Base-by-base conservation (phyloP, 1,140 invertebrate species). In the Goniozus legneri region DNA sequence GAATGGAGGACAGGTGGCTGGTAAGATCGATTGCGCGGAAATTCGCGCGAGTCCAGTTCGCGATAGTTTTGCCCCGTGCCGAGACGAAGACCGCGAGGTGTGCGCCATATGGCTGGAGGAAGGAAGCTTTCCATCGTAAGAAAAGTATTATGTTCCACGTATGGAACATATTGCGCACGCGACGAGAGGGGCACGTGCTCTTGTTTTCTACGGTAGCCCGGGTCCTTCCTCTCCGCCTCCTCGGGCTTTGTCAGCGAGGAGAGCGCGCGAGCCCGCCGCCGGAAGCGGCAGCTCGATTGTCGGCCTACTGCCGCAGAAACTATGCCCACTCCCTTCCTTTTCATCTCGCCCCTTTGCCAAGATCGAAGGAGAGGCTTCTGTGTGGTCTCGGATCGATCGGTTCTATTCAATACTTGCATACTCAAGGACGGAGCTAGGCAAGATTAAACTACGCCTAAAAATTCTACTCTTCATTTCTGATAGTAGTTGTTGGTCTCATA, bases 211-310 rank as follows among this genome's bases (percentile, higher is more conserved):
- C 27, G 24, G 30, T 22, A 7, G 16, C 13, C 16, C 35, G 36
- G 41, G 39, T 13, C 56, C 10, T 40, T 43, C 45, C 49, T 51
- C 44, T 41, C 32, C 37, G 39, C 27, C 32, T 39, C 37, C 49
- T 41, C 50, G n/a, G n/a, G n/a, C n/a, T 60, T 59, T 47, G 42
- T 50, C 15, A 33, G 21, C 31, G 31, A 4, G 16, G 14, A 32
- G 38, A 36, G 33, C 44, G 30, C 24, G 3, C 31, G 33, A n/a
- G 3, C 6, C 4, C 7, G 16, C 20, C 18, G 44, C 66, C 66
- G 67, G 67, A 69, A 69, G 60, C 54, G 52, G 53, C 63, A 67
- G 62, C n/a, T 67, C 67, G 60, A 68, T 67, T 60, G 60, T 58
- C 58, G 50, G 41, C 47, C 55, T 57, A 50, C 19, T 33, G 21